Evolutionary conservation across 2,113 vertebrate genomes (phyloP), one percentile per base, ranked within the genome.

Genomic region (Sapayoa aenigma): DNA sequence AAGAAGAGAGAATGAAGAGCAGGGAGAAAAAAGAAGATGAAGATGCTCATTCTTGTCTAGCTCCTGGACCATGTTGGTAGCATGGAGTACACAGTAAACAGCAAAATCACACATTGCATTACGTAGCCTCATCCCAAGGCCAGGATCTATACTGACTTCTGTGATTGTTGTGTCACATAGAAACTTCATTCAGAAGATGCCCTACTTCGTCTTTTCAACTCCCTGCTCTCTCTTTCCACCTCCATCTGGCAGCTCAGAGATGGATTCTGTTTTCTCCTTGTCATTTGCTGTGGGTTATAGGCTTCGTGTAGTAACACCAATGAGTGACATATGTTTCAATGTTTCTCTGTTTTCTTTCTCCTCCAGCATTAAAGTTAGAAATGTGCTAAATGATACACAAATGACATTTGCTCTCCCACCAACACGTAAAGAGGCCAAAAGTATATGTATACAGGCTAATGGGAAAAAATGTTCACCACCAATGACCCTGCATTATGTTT

Each of bases 381-480:
- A 96, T 10, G 97, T 98, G 77, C 85, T 96, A 21, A 98, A 98
- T 4, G 96, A 97, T 65, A 98, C 97, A 42, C 98, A 98, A 7
- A 97, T 98, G 96, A 97, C 90, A 24, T 98, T 99, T 95, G 76
- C 98, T 82, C 97, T 99, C 58, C 98, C 98, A 14, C 97, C 97
- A 49, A 98, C 97, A 74, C 97, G 96, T 12, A 99, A 98, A 93
- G 98, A 98, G 86, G 97, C 95, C 91, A 98, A 98, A 87, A 98
- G 91, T 4, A 91, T 98, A 46, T 98, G 98, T 65, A 96, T 98
- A 88, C 97, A 98, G 87, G 97, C 98, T 24, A 78, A 94, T 2
- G 97, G 96, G 4, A 93, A 96, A 47, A 84, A 52, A 20, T 98
- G 98, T 81, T 96, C 98, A 47, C 73, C 97, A 1, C 96, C 94